Percentiles rank a stretch among this genome's conserved stretches.
phyloP scores from a whole-genome alignment of 2,888 invertebrate genomes.

The Ennomos quercinarius region DNA sequence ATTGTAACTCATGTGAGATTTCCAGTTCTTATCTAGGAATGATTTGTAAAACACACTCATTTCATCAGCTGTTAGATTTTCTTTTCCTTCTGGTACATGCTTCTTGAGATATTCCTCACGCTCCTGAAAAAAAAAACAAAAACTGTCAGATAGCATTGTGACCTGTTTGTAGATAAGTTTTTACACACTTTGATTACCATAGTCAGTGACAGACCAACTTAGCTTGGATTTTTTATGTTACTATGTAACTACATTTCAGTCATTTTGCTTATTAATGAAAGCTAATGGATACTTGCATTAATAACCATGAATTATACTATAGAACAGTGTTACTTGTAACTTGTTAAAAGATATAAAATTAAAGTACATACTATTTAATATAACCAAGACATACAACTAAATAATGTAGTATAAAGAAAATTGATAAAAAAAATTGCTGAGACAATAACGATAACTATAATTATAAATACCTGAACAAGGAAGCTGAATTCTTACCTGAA shows the following conservation, averaged over 20 bases:
- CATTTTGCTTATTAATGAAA: too few species aligned
- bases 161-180: slow-evolving; percentile 17
- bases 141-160: slow-evolving; percentile 8
- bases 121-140: slow-evolving; percentile 68
- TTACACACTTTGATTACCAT: background rate
- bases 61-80: slow-evolving; percentile 90
- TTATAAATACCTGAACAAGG: too few species aligned
- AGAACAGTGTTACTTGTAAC: too few species aligned
- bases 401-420: background rate
- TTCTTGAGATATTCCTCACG: slow-evolving; percentile 83
- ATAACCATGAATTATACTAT: too few species aligned
- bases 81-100: slow-evolving; percentile 75
- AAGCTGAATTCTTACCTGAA: too few species aligned
- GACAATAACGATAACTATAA: slow-evolving; percentile 28
- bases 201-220: too few species aligned
- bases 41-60: slow-evolving; percentile 95
- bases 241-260: too few species aligned
- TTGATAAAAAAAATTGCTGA: background rate
- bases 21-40: slow-evolving; percentile 94
- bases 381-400: too few species aligned
- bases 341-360: too few species aligned
- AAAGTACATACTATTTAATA: too few species aligned
- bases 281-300: too few species aligned
- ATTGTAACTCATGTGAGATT: slow-evolving; percentile 90
- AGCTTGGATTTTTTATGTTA: too few species aligned